These are phyloP conservation scores for Danaus plexippus DNA, from an alignment of 1,140 invertebrate species.

Conservation along the genomic window DNA sequence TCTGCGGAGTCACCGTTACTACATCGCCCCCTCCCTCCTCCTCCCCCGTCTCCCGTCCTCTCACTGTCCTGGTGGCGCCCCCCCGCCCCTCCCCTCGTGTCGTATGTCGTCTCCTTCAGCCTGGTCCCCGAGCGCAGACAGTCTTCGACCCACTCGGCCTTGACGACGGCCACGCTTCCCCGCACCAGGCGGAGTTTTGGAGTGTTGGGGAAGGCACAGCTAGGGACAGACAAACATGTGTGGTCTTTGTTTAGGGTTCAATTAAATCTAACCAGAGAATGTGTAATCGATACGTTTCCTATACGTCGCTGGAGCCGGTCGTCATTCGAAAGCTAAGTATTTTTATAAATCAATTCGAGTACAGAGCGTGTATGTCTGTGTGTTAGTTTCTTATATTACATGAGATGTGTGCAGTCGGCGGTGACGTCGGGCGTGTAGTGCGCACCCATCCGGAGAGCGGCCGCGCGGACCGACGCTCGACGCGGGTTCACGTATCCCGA, in stretches of 20 bases:
- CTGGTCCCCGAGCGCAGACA: constrained; percentile 68
- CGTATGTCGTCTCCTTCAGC: constrained; percentile 68
- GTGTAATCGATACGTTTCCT: too few relatives aligned
- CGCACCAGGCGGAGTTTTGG: constrained; percentile 79
- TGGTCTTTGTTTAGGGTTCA: too few relatives aligned
- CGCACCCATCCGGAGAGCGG: constrained; percentile 85
- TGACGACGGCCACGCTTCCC: constrained; percentile 67
- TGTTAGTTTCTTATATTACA: constrained; percentile 70
- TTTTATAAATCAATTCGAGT: too few relatives aligned
- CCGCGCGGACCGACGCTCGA: constrained; percentile 77
- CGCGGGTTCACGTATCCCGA: constrained; percentile 91
- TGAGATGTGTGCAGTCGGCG: constrained; percentile 82
- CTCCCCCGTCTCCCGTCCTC: too few relatives aligned
- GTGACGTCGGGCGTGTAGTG: constrained; percentile 85
- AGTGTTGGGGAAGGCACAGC: constrained; percentile 91
- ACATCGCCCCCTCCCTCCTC: too few relatives aligned
- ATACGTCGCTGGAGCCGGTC: too few relatives aligned
- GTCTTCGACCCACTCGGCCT: constrained; percentile 81
- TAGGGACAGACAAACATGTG: too few relatives aligned
- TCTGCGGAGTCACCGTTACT: not conserved
- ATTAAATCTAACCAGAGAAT: too few relatives aligned
- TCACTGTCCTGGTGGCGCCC: too few relatives aligned
- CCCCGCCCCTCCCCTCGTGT: not conserved
- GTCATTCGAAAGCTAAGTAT: too few relatives aligned
- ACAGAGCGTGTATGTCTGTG: too few relatives aligned